Conservation (phyloP, 1,140 invertebrate species). For the Drosophila nasuta region DNA sequence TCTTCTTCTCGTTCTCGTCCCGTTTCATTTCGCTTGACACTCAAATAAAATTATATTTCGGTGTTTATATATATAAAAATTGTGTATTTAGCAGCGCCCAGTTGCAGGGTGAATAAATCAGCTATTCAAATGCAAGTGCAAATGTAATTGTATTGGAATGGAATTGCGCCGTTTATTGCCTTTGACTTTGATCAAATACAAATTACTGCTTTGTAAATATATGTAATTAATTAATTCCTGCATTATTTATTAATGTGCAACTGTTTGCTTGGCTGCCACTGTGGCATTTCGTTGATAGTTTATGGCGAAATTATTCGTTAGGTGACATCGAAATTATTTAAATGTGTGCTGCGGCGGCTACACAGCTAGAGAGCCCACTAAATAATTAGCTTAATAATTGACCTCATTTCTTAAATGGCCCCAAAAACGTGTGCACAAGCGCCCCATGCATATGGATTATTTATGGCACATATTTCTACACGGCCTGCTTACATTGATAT, state of each 20-base stretch:
- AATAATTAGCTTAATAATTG: conserved; percentile 65
- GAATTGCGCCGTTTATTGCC: conserved; percentile 25
- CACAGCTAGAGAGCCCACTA: conserved; percentile 3
- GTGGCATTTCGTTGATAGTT: conserved; percentile 36
- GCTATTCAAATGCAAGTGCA: conserved; percentile 2
- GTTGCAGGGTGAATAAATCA: conserved; percentile 42
- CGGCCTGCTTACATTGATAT: conserved; percentile 9
- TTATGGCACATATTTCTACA: conserved; percentile 23
- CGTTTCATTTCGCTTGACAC: conserved; percentile 58
- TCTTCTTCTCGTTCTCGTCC: conserved; percentile 37
- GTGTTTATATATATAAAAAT: conserved; percentile 33
- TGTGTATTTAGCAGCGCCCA: conserved; percentile 19
- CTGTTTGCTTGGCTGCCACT: conserved; percentile 29
- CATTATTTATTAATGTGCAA: conserved; percentile 16
- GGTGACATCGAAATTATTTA: conserved; percentile 45
- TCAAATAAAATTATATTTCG: conserved; percentile 31
- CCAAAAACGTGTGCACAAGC: conserved; percentile 26
- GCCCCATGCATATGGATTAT: conserved; percentile 32
- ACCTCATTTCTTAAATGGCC: conserved; percentile 61
- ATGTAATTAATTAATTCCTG: conserved; percentile 32
- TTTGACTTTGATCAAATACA: conserved; percentile 32
- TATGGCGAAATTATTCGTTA: conserved; percentile 41
- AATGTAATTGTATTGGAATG: background rate
- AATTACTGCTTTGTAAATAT: conserved; percentile 23
- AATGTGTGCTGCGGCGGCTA: conserved; percentile 17